These are phyloP conservation scores for Dasyornis broadbenti DNA, from an alignment of 2,113 vertebrate genomes.

Conservation along the genomic window DNA sequence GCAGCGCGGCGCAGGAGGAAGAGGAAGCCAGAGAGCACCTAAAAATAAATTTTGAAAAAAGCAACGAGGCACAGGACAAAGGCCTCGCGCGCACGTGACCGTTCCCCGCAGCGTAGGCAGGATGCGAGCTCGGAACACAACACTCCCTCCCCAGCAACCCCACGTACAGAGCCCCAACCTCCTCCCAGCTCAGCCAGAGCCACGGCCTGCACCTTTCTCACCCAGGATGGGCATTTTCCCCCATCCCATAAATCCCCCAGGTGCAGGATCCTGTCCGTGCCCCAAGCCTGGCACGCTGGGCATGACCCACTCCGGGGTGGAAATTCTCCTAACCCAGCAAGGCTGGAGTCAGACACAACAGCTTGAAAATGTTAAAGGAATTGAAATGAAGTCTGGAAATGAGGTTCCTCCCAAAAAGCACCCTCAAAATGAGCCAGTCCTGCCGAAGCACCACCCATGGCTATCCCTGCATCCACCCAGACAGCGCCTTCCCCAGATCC, in stretches of 20 bases:
- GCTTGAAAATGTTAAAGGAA: background rate
- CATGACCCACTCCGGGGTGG: accelerated
- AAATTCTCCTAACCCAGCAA: background rate
- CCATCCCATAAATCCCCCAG: accelerated
- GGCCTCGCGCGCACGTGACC: background rate
- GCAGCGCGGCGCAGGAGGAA: background rate
- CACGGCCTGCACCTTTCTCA: background rate
- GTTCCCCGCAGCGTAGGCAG: constrained; percentile 4
- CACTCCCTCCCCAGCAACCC: constrained; percentile 26
- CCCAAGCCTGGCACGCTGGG: background rate
- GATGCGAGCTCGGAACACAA: constrained; percentile 4
- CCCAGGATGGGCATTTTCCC: accelerated
- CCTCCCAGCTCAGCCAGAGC: background rate
- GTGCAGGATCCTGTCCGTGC: background rate
- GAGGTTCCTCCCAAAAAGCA: accelerated
- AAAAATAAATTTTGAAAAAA: constrained; percentile 53
- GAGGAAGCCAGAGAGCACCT: constrained; percentile 57
- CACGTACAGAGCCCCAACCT: background rate
- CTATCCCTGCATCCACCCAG: background rate
- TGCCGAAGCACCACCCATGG: accelerated
- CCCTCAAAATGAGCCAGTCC: background rate
- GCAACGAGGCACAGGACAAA: constrained; percentile 31
- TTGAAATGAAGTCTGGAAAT: background rate
- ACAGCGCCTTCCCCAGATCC: background rate
- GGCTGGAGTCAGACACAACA: accelerated